Percentiles rank a stretch among this genome's conserved stretches.
These are phyloP conservation scores for Cnemophilus loriae DNA, from an alignment of 2,113 vertebrate species.

Conservation along the genomic window DNA sequence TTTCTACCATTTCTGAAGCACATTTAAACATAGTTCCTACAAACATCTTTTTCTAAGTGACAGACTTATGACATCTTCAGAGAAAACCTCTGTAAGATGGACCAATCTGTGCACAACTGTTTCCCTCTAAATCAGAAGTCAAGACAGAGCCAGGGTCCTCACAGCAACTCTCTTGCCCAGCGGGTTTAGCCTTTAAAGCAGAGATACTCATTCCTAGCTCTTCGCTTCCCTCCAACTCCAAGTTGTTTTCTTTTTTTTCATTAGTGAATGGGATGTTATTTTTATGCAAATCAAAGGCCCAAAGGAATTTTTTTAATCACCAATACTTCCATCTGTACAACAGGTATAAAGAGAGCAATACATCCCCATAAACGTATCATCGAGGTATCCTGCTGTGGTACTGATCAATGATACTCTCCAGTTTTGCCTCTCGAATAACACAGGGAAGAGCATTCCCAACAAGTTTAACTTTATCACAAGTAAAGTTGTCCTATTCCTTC, in stretches of 20 bases:
- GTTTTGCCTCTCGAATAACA: neutral
- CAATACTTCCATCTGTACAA: neutral
- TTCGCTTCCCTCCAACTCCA: neutral
- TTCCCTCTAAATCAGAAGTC: neutral
- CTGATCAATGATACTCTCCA: neutral
- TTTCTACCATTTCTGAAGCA: neutral
- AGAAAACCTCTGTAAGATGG: neutral
- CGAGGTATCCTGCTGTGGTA: accelerated
- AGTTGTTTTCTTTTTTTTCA: no score
- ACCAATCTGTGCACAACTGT: neutral
- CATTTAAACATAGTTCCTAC: neutral
- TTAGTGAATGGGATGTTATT: neutral
- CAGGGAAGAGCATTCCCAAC: neutral
- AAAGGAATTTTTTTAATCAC: neutral
- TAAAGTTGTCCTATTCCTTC: slow-evolving; percentile 51
- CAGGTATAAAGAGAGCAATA: neutral
- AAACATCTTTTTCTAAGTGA: neutral
- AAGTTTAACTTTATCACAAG: slow-evolving; percentile 30
- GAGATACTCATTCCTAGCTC: neutral
- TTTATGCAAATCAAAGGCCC: neutral
- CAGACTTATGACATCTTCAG: neutral
- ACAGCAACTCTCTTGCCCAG: neutral
- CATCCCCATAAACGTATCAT: neutral
- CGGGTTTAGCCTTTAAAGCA: neutral
- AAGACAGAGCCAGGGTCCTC: neutral